These are phyloP conservation scores for Pogonocichla stellata DNA, from an alignment of 2,113 vertebrate species.

Conservation along the genomic window DNA sequence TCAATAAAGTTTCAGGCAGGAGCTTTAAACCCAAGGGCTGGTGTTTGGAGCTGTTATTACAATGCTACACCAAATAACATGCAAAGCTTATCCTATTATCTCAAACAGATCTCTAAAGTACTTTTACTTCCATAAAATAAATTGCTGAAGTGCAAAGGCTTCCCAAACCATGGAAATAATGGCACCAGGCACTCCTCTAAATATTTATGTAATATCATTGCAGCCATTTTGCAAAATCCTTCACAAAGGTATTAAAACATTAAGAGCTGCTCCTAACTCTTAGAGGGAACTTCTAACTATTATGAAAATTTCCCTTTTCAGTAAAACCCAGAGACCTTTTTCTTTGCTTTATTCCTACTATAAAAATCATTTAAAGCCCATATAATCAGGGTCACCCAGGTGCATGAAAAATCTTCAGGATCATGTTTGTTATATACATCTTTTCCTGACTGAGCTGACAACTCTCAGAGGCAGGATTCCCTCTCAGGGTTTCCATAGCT, in stretches of 20 bases:
- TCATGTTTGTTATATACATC: slow-evolving; percentile 1
- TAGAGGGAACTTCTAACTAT: not conserved
- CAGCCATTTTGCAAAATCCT: slow-evolving; percentile 18
- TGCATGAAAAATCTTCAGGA: not conserved
- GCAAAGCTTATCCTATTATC: not conserved
- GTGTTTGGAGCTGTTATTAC: not conserved
- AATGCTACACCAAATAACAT: not conserved
- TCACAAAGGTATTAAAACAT: slow-evolving; percentile 29
- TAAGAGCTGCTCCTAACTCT: slow-evolving; percentile 22
- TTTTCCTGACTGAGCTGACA: not conserved
- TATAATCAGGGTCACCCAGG: slow-evolving; percentile 14
- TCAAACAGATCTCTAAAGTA: slow-evolving; percentile 26
- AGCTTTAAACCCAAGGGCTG: not conserved
- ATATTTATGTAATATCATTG: slow-evolving; percentile 48
- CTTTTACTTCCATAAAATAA: slow-evolving; percentile 34
- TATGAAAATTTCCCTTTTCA: slow-evolving; percentile 22
- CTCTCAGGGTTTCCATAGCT: not conserved
- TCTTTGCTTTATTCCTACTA: slow-evolving; percentile 37
- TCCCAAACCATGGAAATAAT: slow-evolving; percentile 26
- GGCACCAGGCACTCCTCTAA: slow-evolving; percentile 32
- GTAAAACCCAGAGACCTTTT: slow-evolving; percentile 40
- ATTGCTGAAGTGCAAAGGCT: slow-evolving; percentile 10
- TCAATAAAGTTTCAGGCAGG: not conserved
- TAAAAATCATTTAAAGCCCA: slow-evolving; percentile 41
- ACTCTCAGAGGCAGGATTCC: not conserved